Percentiles rank a stretch among this genome's conserved stretches.
Evolutionary conservation across 2,888 invertebrate species (phyloP).

Genomic region (Chloroclystis v-ata): DNA sequence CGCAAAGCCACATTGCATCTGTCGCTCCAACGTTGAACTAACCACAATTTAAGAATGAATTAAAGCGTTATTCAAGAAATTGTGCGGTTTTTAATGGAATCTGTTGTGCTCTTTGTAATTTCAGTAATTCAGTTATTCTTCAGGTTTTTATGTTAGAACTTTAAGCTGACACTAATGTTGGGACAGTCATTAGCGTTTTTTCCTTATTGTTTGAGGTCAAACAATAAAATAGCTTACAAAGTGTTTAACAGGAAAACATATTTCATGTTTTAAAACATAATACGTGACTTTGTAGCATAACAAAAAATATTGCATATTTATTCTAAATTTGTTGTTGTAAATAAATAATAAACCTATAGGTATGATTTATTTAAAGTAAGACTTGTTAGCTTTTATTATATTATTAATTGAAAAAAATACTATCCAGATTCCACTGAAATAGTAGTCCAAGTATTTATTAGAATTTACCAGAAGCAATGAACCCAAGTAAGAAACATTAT

Average conservation of each 20-base stretch:
- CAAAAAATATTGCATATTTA: conserved; percentile 17
- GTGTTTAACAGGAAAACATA: conserved; percentile 2
- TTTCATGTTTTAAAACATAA: conserved; percentile 6
- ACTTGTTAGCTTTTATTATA: too few relatives aligned
- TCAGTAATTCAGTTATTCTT: not conserved
- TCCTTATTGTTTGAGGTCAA: conserved; percentile 2
- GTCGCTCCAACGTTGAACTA: conserved; percentile 50
- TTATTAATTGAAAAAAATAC: too few relatives aligned
- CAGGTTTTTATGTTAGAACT: not conserved
- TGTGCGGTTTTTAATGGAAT: conserved; percentile 22
- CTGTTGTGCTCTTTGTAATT: conserved; percentile 9
- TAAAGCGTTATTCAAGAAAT: conserved; percentile 32
- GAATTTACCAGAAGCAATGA: too few relatives aligned
- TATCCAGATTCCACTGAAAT: too few relatives aligned
- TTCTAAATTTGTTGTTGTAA: too few relatives aligned
- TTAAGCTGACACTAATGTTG: not conserved
- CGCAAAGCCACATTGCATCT: conserved; percentile 55
- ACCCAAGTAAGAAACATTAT: too few relatives aligned
- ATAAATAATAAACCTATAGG: too few relatives aligned
- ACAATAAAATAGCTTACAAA: conserved; percentile 2
- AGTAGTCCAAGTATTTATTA: too few relatives aligned
- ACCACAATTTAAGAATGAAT: conserved; percentile 55
- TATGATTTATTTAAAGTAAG: too few relatives aligned
- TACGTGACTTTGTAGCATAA: conserved; percentile 24
- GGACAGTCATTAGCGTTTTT: not conserved